phyloP scores from a whole-genome alignment of 2,888 invertebrate species.

The Monoplex corrugatus region DNA sequence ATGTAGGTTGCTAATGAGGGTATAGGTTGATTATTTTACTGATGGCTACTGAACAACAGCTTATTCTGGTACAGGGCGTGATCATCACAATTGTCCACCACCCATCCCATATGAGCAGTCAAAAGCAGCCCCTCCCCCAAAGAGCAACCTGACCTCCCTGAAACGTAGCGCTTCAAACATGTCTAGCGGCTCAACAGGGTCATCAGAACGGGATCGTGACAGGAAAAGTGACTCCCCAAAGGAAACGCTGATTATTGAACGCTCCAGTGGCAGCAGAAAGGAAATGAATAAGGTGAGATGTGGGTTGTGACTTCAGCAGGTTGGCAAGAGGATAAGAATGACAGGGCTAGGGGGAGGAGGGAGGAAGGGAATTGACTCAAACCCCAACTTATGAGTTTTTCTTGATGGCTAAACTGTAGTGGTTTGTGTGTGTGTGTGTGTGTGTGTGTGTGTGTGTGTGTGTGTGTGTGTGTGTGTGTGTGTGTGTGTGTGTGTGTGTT shows the following conservation, averaged over 20 bases:
- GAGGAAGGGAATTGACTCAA: no score
- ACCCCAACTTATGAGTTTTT: no score
- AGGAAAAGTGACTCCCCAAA: slow-evolving; percentile 76
- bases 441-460: no score
- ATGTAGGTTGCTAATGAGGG: no score
- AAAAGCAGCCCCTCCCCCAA: slow-evolving; percentile 77
- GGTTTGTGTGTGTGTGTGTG: no score
- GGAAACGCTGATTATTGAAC: slow-evolving; percentile 62
- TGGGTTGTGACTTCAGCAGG: neutral
- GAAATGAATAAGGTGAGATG: slow-evolving; percentile 47
- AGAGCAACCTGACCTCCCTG: slow-evolving; percentile 80
- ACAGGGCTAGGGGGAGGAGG: neutral
- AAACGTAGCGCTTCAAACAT: slow-evolving; percentile 80
- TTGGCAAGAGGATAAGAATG: neutral
- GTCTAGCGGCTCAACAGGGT: slow-evolving; percentile 72
- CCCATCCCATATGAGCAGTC: slow-evolving; percentile 80
- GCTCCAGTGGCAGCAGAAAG: slow-evolving; percentile 53
- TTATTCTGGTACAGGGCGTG: no score
- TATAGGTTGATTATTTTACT: no score
- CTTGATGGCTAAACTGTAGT: no score
- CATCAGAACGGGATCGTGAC: slow-evolving; percentile 66
- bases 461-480: no score
- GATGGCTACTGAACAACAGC: no score
- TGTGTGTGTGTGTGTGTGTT: no score
- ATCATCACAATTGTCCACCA: slow-evolving; percentile 77